Percentiles rank a stretch among this genome's conserved stretches.
These are phyloP conservation scores for Drosophila obscura DNA, from an alignment of 1,140 invertebrate genomes.

Conservation along the genomic window DNA sequence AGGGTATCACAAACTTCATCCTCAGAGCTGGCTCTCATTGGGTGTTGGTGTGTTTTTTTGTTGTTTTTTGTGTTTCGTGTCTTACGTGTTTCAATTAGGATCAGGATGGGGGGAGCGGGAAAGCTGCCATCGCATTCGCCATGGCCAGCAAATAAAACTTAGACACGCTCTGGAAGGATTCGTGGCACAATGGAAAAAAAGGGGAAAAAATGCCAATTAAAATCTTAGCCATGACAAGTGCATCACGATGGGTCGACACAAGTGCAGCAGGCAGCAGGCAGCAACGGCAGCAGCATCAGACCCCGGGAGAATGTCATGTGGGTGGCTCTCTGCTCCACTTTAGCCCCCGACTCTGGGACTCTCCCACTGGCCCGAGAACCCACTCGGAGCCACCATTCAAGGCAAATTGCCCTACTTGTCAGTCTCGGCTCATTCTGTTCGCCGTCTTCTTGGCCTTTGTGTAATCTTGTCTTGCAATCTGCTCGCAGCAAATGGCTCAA, in stretches of 20 bases:
- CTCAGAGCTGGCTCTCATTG: too few species aligned
- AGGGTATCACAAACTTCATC: too few species aligned
- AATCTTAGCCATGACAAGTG: conserved; percentile 77
- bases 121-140: conserved; percentile 47
- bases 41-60: conserved; percentile 15
- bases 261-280: conserved; percentile 13
- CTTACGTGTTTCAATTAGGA: conserved; percentile 70
- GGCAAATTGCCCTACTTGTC: conserved; percentile 78
- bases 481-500: conserved; percentile 71
- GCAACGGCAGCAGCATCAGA: conserved; percentile 6
- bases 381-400: conserved; percentile 24
- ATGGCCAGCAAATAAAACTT: conserved; percentile 81
- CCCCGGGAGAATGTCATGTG: neutral
- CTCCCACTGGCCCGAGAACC: too few species aligned
- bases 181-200: neutral
- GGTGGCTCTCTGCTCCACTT: neutral
- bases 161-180: conserved; percentile 58
- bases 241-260: conserved; percentile 42
- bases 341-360: neutral
- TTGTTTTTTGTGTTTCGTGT: conserved; percentile 8
- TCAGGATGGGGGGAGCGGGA: conserved; percentile 1
- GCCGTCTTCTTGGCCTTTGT: conserved; percentile 57
- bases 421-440: conserved; percentile 35
- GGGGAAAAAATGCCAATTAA: conserved; percentile 76
- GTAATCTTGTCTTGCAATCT: conserved; percentile 71